Base-by-base conservation (phyloP, 2,888 invertebrate species). In the Lasioglossum vierecki region DNA sequence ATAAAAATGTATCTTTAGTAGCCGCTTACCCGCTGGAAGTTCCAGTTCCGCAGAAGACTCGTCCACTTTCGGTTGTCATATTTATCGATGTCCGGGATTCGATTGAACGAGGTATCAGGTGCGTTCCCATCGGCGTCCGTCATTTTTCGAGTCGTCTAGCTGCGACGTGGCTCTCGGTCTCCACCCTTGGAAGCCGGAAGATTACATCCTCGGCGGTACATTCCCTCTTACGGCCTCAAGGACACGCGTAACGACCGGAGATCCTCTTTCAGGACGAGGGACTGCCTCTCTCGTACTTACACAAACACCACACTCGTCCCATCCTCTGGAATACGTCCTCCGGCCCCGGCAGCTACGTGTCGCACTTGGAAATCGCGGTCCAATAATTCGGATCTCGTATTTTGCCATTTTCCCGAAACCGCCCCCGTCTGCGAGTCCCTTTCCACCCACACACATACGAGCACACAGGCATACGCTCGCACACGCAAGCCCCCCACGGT, bases 341-440 rank as follows among this genome's bases (percentile, higher is more conserved):
- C 22, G 53, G 26, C 13, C 26, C 60, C 26, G 60, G 60, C 63
- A 80, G 80, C 85, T 88, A 90, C 89, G 89, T 89, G 89, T 90
- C 90, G 80, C 83, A 87, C 83, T 88, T 88, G 87, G 88, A 89
- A 89, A 90, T 90, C 89, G 88, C 83, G 85, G 80, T 81, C 87
- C 88, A 88, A 91, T 90, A 91, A 92, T 91, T 91, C 88, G 90
- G 88, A 88, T 87, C 90, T 84, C 90, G 91, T 88, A 91, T 92
- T 91, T 92, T 84, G 88, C 85, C 84, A 90, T 92, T 91, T 91
- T 85, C 73, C 80, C 83, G 83, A 87, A 88, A 85, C 71, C 85
- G 60, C 70, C 79, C 79, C 26, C 79, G 77, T 80, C 76, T 49
- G 57, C 79, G 75, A 82, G 68, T 84, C 85, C 79, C 63, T 77